Evolutionary conservation across 2,113 vertebrate genomes (phyloP).

Genomic region (Xiphophorus hellerii): DNA sequence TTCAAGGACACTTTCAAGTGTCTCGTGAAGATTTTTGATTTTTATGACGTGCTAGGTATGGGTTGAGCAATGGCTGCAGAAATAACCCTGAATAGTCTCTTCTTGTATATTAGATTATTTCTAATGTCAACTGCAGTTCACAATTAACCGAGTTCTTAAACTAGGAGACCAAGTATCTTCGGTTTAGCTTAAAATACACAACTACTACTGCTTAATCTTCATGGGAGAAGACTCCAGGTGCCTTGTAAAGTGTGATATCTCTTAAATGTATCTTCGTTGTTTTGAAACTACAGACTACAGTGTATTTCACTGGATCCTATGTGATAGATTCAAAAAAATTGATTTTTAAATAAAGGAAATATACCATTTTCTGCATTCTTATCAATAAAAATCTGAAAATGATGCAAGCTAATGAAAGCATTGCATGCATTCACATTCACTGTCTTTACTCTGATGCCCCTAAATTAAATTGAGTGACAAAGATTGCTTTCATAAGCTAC

Average conservation of each 20-base stretch:
- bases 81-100: conserved; percentile 47
- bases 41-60: conserved; percentile 60
- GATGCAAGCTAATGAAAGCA: too few relatives aligned
- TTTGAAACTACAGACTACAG: background rate
- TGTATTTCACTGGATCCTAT: background rate
- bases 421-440: too few relatives aligned
- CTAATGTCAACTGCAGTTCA: conserved; percentile 38
- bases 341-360: background rate
- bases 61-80: conserved; percentile 49
- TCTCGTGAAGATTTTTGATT: conserved; percentile 66
- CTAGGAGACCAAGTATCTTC: too few relatives aligned
- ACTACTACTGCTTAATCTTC: conserved; percentile 26
- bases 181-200: background rate
- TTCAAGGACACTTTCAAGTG: conserved; percentile 64
- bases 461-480: too few relatives aligned
- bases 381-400: too few relatives aligned
- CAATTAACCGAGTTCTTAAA: conserved; percentile 26
- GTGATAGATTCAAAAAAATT: background rate
- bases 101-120: conserved; percentile 45
- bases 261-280: background rate
- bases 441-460: too few relatives aligned
- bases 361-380: background rate
- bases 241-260: background rate
- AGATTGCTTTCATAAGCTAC: too few relatives aligned
- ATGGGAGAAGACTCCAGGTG: background rate